Base-by-base conservation (phyloP, 2,888 invertebrate species). In the Drepana falcataria region DNA sequence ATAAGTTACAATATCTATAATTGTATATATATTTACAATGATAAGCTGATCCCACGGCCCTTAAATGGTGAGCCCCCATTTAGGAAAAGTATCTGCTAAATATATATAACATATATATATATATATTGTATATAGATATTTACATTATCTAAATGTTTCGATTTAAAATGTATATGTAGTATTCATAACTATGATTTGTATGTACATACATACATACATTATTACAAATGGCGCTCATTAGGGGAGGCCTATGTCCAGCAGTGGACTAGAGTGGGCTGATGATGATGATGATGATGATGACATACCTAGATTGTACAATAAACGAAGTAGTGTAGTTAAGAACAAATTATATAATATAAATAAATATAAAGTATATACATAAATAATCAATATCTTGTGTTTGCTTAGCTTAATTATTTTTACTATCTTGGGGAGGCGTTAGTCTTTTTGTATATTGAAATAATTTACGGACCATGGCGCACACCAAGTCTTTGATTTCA, bases 11-110 rank as follows among this genome's bases (percentile, higher is more conserved):
- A 53, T 63, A 56, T 52, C 55, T 52, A 56, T 56, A 59, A 57
- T 58, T 57, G 51, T 61, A 59, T 57, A 68, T 59, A 66, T 63
- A 51, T 65, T 58, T 34, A 2, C 21, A 66, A 62, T 64, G 79
- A 85, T 85, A 60, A 71, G 79, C 79, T 87, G 61, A 68, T 68
- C 63, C 55, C 76, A 71, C 63, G 62, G 83, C 77, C 83, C 68
- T 55, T 55, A 75, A 83, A 86, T 87, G 88, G 83, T 60, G 90
- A 89, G 90, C 90, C 90, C 89, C 81, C 88, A 86, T 88, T 88
- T 77, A 71, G 70, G 63, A 81, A 83, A 85, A 84, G 85, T 85
- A 83, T 78, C 72, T 61, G 6, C 33, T 7, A 7, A 37, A 7
- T 53, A 47, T 53, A 40, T 54, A 41, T 48, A 9, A 56, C 47